These are phyloP conservation scores for Centruroides vittatus DNA, from an alignment of 1,140 invertebrate species.

Conservation along the genomic window DNA sequence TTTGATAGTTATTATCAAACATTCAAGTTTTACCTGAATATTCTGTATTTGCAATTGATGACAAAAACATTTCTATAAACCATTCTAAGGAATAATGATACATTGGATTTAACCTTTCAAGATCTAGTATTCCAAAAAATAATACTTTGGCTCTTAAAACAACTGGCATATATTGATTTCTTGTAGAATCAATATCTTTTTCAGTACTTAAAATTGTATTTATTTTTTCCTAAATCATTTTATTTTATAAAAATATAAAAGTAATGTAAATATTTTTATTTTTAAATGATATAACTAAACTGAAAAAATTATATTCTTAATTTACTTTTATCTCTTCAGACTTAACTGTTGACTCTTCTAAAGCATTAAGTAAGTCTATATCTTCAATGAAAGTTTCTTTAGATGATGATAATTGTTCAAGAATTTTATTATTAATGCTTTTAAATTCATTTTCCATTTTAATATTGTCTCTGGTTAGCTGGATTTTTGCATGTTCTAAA, in stretches of 20 bases:
- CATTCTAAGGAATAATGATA: conserved; percentile 41
- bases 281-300: too few relatives aligned
- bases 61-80: conserved; percentile 45
- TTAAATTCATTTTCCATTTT: conserved; percentile 35
- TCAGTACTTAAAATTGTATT: background rate
- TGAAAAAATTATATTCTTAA: too few relatives aligned
- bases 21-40: conserved; percentile 24
- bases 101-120: conserved; percentile 40
- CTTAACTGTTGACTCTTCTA: conserved; percentile 45
- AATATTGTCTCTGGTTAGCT: conserved; percentile 34
- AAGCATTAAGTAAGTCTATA: conserved; percentile 45
- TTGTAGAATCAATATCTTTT: conserved; percentile 52
- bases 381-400: conserved; percentile 41
- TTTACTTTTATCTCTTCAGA: conserved; percentile 35
- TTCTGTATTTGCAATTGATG: conserved; percentile 55
- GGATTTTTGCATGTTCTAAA: conserved; percentile 36
- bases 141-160: conserved; percentile 63
- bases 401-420: conserved; percentile 36
- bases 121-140: conserved; percentile 36
- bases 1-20: too few relatives aligned
- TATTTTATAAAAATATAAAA: background rate
- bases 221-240: conserved; percentile 25
- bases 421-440: conserved; percentile 40
- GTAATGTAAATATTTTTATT: conserved; percentile 25
- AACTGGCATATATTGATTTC: conserved; percentile 71